Percentiles rank a stretch among this genome's conserved stretches.
These are phyloP conservation scores for Allacma fusca DNA, from an alignment of 2,888 invertebrate genomes.

Conservation along the genomic window DNA sequence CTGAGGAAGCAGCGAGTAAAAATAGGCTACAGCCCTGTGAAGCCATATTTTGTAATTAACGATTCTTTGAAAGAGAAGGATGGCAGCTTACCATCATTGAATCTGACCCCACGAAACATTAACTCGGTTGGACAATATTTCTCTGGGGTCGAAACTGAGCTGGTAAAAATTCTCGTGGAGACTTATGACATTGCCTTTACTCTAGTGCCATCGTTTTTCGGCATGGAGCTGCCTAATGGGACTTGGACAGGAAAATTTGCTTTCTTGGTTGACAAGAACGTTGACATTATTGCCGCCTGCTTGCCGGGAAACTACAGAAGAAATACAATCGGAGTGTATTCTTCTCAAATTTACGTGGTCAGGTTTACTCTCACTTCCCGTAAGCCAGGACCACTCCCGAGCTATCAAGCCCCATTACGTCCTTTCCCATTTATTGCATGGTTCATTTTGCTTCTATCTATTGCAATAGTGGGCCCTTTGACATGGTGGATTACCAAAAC, in stretches of 20 bases:
- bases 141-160: conserved; percentile 39
- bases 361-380: conserved; percentile 40
- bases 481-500: conserved; percentile 33
- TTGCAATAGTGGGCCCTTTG: conserved; percentile 21
- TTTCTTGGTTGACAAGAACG: conserved; percentile 22
- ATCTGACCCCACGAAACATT: conserved; percentile 11
- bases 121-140: not conserved
- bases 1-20: not conserved
- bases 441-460: conserved; percentile 21
- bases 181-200: conserved; percentile 38
- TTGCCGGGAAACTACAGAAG: conserved; percentile 39
- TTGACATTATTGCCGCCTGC: conserved; percentile 34
- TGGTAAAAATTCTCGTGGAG: conserved; percentile 31
- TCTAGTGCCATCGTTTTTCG: conserved; percentile 34
- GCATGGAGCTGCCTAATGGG: conserved; percentile 27
- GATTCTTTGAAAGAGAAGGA: not conserved
- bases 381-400: conserved; percentile 10
- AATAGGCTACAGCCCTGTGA: conserved; percentile 1
- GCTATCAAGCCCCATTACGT: conserved; percentile 41
- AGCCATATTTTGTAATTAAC: conserved; percentile 9
- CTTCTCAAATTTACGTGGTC: conserved; percentile 31
- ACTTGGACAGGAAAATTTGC: conserved; percentile 47
- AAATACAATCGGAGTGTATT: conserved; percentile 30
- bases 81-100: not conserved
- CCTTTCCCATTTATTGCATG: conserved; percentile 36